These are phyloP conservation scores for Ciconia nigra DNA, from an alignment of 2,797 vertebrate genomes.

Conservation along the genomic window DNA sequence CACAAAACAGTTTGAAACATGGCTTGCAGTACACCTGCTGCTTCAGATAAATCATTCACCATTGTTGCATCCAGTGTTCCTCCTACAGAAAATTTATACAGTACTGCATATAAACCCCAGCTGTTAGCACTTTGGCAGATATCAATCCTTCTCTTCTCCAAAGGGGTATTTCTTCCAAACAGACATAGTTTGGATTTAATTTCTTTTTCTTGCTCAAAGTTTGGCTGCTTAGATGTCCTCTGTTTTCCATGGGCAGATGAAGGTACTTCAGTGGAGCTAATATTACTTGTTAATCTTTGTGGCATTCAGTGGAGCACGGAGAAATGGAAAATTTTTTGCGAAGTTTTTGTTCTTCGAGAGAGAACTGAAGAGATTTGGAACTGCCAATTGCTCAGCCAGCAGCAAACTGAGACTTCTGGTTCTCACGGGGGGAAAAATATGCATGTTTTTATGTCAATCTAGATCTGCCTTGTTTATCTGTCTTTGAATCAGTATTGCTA, in stretches of 20 bases:
- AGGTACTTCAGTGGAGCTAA: neutral
- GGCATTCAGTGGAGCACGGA: neutral
- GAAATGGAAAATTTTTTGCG: neutral
- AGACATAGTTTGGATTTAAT: neutral
- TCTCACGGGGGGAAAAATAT: neutral
- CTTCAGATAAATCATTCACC: neutral
- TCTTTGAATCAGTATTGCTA: no score
- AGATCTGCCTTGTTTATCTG: neutral
- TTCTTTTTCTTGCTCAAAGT: neutral
- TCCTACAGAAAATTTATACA: neutral
- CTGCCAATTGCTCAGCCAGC: neutral
- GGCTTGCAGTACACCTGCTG: slow-evolving; percentile 12
- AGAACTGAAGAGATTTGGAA: neutral
- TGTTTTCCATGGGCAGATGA: neutral
- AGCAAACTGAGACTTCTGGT: neutral
- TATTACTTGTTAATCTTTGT: neutral
- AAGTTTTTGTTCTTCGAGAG: neutral
- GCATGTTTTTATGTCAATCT: neutral
- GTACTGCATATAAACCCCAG: neutral
- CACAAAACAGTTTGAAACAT: rapidly evolving
- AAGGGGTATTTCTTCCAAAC: neutral
- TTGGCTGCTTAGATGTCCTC: neutral
- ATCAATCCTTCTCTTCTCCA: neutral
- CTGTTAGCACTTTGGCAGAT: neutral
- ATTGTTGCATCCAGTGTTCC: neutral